Conservation (phyloP, 2,113 vertebrate species). For the Theristicus caerulescens region DNA sequence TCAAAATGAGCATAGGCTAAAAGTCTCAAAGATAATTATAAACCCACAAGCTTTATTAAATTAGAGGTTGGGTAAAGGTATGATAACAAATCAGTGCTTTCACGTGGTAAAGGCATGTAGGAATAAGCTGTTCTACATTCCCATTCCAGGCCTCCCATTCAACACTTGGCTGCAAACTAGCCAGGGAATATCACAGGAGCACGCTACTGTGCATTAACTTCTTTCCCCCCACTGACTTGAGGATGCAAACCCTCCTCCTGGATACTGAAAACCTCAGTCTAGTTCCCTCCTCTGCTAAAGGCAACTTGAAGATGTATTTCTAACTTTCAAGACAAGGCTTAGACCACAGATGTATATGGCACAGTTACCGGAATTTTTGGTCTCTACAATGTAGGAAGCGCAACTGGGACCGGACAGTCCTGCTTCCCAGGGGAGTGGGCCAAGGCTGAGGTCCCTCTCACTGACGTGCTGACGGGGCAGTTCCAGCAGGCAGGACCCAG, state of each 20-base stretch:
- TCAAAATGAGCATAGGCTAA: neutral
- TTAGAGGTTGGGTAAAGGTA: neutral
- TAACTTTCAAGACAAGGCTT: neutral
- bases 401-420: neutral
- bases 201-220: neutral
- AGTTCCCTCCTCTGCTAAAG: neutral
- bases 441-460: neutral
- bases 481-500: neutral
- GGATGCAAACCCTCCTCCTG: neutral
- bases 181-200: neutral
- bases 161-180: neutral
- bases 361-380: neutral
- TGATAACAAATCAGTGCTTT: neutral
- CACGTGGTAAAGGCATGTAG: rapidly evolving
- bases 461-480: rapidly evolving
- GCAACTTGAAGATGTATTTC: neutral
- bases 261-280: neutral
- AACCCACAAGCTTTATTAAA: neutral
- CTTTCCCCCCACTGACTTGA: neutral
- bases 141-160: neutral
- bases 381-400: neutral
- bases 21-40: neutral
- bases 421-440: neutral
- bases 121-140: neutral
- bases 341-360: neutral